A percentile compares a stretch with the other conserved stretches of the same genome.
Conservation (phyloP, 2,113 vertebrate species). For the Nibea albiflora region DNA sequence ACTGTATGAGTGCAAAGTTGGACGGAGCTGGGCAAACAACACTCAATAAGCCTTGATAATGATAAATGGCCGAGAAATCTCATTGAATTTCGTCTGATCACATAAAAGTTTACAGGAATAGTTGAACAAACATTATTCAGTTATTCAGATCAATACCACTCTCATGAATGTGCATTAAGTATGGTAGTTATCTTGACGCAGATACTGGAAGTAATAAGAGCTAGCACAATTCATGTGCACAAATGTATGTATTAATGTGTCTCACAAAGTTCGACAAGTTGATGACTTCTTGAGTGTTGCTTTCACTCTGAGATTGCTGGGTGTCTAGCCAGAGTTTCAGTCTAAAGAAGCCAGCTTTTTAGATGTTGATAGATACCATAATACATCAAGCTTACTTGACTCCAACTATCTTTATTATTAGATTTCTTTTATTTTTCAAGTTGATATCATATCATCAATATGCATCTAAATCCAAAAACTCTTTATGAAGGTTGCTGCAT, state of each 20-base stretch:
- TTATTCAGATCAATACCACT: neutral
- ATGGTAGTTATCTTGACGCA: slow-evolving; percentile 7
- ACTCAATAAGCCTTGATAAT: slow-evolving; percentile 13
- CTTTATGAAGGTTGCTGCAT: neutral
- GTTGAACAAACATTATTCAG: no score
- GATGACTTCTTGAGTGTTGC: neutral
- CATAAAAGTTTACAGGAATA: neutral
- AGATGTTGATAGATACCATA: no score
- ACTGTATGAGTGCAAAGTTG: slow-evolving; percentile 3
- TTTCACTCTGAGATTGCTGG: neutral
- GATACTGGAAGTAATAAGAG: neutral
- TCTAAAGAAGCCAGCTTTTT: no score
- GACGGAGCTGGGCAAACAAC: slow-evolving; percentile 10
- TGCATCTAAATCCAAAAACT: neutral
- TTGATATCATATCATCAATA: neutral
- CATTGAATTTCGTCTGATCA: neutral
- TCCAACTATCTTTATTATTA: neutral
- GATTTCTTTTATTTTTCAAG: neutral
- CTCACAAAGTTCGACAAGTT: neutral
- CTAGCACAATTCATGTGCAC: neutral
- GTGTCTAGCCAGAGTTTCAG: no score
- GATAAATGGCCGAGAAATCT: slow-evolving; percentile 18
- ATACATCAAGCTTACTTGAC: neutral
- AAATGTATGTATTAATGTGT: neutral
- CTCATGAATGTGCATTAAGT: neutral